Evolutionary conservation across 2,888 invertebrate genomes (phyloP).

Genomic region (Acanthosoma haemorrhoidale): DNA sequence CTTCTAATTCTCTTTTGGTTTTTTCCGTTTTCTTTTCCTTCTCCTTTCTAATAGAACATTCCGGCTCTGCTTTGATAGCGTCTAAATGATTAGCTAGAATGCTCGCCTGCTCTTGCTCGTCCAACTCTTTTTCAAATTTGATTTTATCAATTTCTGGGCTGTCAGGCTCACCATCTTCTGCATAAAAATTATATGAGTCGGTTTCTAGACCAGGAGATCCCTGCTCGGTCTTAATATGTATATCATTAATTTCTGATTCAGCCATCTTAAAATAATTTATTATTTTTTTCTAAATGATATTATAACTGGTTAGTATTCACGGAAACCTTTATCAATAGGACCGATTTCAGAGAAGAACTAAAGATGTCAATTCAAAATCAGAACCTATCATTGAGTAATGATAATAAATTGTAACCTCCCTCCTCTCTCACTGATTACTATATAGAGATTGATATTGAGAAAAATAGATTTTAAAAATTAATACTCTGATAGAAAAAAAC

Average conservation of each 20-base stretch:
- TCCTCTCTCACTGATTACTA: no score
- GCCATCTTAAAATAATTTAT: background rate
- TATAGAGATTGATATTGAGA: no score
- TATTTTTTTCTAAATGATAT: no score
- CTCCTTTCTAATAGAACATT: background rate
- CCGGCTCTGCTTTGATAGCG: background rate
- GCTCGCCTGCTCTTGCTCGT: background rate
- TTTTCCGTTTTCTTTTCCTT: constrained; percentile 53
- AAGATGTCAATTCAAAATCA: background rate
- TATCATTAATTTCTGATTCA: background rate
- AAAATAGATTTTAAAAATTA: no score
- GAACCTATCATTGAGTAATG: no score
- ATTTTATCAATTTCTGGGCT: constrained; percentile 17
- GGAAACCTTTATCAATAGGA: no score
- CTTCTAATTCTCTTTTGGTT: constrained; percentile 79
- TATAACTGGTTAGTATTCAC: no score
- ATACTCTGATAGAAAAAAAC: no score
- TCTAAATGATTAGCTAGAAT: constrained; percentile 20
- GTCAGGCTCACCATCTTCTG: constrained; percentile 23
- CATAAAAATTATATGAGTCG: constrained; percentile 23
- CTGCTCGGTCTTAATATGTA: constrained; percentile 23
- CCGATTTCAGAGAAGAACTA: no score
- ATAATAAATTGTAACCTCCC: no score
- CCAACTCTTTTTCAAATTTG: constrained; percentile 19
- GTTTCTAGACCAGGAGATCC: constrained; percentile 10